phyloP scores from a whole-genome alignment of 2,888 invertebrate genomes.

The Aphidoletes aphidimyza region DNA sequence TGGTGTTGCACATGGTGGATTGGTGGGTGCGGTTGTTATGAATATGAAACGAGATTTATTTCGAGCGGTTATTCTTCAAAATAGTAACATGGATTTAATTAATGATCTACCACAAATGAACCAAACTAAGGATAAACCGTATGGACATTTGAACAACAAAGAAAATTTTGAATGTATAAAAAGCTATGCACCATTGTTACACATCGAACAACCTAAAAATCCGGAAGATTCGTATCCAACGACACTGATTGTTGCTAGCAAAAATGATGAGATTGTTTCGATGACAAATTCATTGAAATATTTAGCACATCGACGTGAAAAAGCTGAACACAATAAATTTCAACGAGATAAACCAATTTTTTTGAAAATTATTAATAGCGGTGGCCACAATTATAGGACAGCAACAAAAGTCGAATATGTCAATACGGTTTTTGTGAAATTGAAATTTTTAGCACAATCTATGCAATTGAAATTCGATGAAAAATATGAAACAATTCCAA shows the following conservation, averaged over 20 bases:
- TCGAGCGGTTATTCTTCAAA: constrained; percentile 7
- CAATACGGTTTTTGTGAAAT: not conserved
- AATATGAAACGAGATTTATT: constrained; percentile 19
- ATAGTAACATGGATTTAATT: constrained; percentile 41
- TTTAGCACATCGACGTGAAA: not conserved
- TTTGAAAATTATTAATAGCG: constrained; percentile 25
- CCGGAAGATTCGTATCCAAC: not conserved
- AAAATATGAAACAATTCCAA: too few relatives aligned
- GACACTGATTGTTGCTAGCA: constrained; percentile 22
- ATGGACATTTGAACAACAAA: constrained; percentile 4
- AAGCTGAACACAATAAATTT: not conserved
- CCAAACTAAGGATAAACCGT: not conserved
- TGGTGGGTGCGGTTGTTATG: constrained; percentile 17
- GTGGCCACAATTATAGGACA: constrained; percentile 11
- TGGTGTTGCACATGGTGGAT: constrained; percentile 5
- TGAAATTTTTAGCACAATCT: constrained; percentile 16
- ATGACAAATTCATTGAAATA: constrained; percentile 30
- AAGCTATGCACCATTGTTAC: constrained; percentile 43
- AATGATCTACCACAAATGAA: constrained; percentile 29
- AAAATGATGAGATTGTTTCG: constrained; percentile 11
- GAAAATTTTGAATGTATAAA: constrained; percentile 27
- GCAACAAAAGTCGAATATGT: not conserved
- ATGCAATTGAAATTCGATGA: not conserved
- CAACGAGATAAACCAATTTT: constrained; percentile 19
- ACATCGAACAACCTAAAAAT: not conserved